Evolutionary conservation across 2,888 invertebrate species (phyloP), one percentile per base, ranked within the genome.

Genomic region (Ditula angustiorana): DNA sequence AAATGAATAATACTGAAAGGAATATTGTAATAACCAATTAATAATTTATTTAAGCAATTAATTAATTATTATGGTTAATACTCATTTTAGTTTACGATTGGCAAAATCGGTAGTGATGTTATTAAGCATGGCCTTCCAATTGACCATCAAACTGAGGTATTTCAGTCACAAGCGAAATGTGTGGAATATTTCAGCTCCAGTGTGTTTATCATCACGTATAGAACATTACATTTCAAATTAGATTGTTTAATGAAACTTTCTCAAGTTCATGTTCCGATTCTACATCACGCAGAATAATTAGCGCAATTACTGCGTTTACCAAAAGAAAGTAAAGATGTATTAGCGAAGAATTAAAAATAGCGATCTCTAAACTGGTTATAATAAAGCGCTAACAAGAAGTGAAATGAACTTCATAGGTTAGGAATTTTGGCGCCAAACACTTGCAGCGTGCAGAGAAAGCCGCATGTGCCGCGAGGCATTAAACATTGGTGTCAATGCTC

Each of bases 351-450:
- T 57, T 63, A 58, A 56, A 63, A 50, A 58, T 44, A 50, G 63
- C 50, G 44, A 50, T 63, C 57, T 63, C 57, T 52, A 63, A 63
- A 57, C 57, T 63, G 57, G 63, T 35, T 30, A 58, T 57, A 57
- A 57, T 63, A 57, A 58, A 50, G 61, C n/a, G n/a, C 55, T 58
- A 67, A 67, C 67, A 58, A 67, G 67, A 67, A 60, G 67, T 61
- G 52, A 68, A 64, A 67, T 65, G 52, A 61, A 56, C 65, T 70
- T 84, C 71, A 78, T 73, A 80, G 77, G 79, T 79, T 80, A 82
- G 80, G 87, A 87, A 86, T 89, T 89, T 89, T 87, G 88, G 89
- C 90, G 90, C 90, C 90, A 83, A 82, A 78, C 68, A 69, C 68
- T 70, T 67, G 67, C 76, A 76, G 71, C 24, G 26, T 72, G 72